Evolutionary conservation across 2,797 vertebrate genomes (phyloP).

Genomic region (Atherinosoma microstoma): DNA sequence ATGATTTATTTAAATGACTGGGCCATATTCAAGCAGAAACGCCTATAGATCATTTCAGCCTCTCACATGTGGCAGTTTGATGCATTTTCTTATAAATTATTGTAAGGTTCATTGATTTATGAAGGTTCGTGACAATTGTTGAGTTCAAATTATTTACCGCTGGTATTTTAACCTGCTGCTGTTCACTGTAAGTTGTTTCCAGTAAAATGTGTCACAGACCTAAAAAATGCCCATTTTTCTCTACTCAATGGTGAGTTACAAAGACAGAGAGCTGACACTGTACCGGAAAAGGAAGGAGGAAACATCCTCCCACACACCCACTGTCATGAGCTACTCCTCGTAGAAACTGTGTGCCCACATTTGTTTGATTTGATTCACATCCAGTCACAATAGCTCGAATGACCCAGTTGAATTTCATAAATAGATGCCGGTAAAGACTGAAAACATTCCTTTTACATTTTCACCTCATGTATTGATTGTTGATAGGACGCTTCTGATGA

Average conservation of each 20-base stretch:
- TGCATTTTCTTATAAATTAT: not conserved
- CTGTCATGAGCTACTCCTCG: slow-evolving; percentile 42
- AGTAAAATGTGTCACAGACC: not conserved
- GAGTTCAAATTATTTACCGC: not conserved
- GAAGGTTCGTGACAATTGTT: not conserved
- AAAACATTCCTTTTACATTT: slow-evolving; percentile 20
- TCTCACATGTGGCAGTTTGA: not conserved
- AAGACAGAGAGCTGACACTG: slow-evolving; percentile 21
- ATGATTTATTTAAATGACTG: not conserved
- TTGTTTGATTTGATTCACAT: slow-evolving; percentile 56
- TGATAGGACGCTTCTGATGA: not conserved
- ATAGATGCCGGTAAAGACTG: slow-evolving; percentile 20
- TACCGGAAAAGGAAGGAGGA: slow-evolving; percentile 63
- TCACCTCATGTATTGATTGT: slow-evolving; percentile 21
- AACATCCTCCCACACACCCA: slow-evolving; percentile 21
- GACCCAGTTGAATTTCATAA: slow-evolving; percentile 51
- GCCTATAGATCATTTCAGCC: not conserved
- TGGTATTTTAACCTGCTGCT: not conserved
- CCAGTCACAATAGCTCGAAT: slow-evolving; percentile 51
- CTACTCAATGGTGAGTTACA: not conserved
- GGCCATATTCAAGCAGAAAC: not conserved
- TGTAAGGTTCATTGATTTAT: not conserved
- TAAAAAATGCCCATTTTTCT: slow-evolving; percentile 11
- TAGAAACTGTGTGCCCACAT: slow-evolving; percentile 42
- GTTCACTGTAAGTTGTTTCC: not conserved